Evolutionary conservation across 2,888 invertebrate species (phyloP), one percentile per base, ranked within the genome.

Genomic region (Criorhina ranunculi): DNA sequence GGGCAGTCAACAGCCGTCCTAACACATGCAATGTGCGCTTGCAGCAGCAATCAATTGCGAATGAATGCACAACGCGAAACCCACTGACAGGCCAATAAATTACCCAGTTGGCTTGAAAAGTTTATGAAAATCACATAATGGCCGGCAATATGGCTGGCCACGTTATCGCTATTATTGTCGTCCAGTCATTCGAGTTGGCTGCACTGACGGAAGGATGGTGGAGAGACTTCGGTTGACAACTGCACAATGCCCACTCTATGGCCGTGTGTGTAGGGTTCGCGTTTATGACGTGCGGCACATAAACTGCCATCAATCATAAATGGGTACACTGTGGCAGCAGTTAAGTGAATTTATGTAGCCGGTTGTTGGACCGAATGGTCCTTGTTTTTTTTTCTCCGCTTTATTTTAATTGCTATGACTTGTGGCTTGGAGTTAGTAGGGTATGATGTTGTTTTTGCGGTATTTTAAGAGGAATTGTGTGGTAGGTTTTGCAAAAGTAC

Each of bases 61-160:
- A 77, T 69, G 69, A 69, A 69, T 49, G 67, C 76, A 77, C 60
- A 66, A 75, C 57, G 59, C 53, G 77, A 77, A 77, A 64, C 69
- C 59, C 77, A 69, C 69, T 69, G 77, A 77, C 77, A 77, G 51
- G 69, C 69, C 69, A 77, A 77, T 77, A 77, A 77, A 77, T 77
- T 77, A 69, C 51, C 42, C 77, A 46, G 77, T 69, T 51, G 51
- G 69, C 59, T 69, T 60, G 73, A 69, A 69, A 69, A 77, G 69
- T 69, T 69, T 77, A 77, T 77, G 69, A 69, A 77, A 77, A 77
- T 77, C 69, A 69, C 77, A 77, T 69, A 69, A 77, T 69, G 53
- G 77, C 77, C n/a, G n/a, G n/a, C n/a, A 77, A 77, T 77, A 53
- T 77, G 77, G 69, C 53, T 60, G 77, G 67, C 77, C 77, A 69